phyloP scores from a whole-genome alignment of 2,113 vertebrate genomes.

The Speoplatyrhinus poulsoni region DNA sequence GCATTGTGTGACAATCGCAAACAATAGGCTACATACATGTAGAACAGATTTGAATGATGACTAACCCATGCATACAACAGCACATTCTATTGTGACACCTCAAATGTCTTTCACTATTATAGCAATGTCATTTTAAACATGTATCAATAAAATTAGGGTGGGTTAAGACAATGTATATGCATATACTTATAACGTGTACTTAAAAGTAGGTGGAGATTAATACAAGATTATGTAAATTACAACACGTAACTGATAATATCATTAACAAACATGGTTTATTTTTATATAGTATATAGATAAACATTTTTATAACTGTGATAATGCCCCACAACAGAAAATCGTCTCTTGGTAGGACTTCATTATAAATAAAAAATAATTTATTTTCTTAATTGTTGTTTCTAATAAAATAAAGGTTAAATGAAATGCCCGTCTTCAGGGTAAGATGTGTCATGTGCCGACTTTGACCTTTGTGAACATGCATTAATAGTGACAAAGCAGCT shows the following conservation, averaged over 20 bases:
- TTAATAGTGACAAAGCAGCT: background rate
- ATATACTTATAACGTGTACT: no score
- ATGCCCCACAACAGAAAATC: background rate
- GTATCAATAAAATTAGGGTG: background rate
- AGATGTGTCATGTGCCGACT: no score
- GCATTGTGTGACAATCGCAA: background rate
- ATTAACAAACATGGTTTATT: background rate
- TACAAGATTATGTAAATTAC: no score
- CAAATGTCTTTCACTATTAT: slow-evolving; percentile 2
- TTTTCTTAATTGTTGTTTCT: no score
- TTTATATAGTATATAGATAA: background rate
- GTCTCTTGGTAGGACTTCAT: no score
- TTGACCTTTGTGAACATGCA: background rate
- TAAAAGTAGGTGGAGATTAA: no score
- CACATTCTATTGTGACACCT: slow-evolving; percentile 3
- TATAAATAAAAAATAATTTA: no score
- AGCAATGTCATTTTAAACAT: background rate
- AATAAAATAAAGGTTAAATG: no score
- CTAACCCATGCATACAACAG: slow-evolving; percentile 24
- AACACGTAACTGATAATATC: background rate
- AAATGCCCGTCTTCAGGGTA: background rate
- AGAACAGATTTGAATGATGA: background rate
- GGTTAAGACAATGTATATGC: background rate
- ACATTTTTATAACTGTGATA: background rate
- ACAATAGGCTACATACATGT: background rate